Evolutionary conservation across 2,113 vertebrate species (phyloP), one percentile per base, ranked within the genome.

Genomic region (Leucoraja erinaceus): DNA sequence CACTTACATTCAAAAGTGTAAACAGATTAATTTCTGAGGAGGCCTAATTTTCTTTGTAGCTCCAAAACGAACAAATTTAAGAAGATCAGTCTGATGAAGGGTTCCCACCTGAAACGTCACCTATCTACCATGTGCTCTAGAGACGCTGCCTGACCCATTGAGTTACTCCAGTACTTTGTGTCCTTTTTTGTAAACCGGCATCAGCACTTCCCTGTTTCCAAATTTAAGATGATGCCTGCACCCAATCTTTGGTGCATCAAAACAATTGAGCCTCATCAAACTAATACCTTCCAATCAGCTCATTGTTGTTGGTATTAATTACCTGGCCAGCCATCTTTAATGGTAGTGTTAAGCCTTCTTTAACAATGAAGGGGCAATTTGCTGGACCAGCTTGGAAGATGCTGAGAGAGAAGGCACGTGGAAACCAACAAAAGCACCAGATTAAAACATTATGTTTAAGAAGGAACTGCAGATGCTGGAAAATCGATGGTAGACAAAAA

Each of bases 21-120:
- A 86, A 86, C 56, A 59, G 81, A 86, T 61, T 3, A 61, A 86
- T 61, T 86, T 86, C 25, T 59, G n/a, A 86, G 61, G 81, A 59
- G 56, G 81, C 12, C n/a, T 86, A 86, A 86, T 86, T 61, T 86
- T 28, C 81, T 56, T 86, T 59, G 81, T 11, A n/a, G 16, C 61
- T 61, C 28, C 25, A n/a, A 11, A n/a, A 14, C 81, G 59, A 86
- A 61, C 61, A 54, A 61, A 56, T 86, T 61, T n/a, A 22, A 61
- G 81, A 86, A n/a, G 25, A 86, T 61, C 38, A 47, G 38, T 47
- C 38, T 3, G 38, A 47, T 47, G 38, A 47, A 47, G 38, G 38
- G 38, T 47, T 47, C 38, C 0, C 38, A 47, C 38, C 38, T 47
- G 38, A 47, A 47, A 47, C 38, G 38, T 47, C 38, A 47, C 3